These are phyloP conservation scores for Cydia amplana DNA, from an alignment of 1,140 invertebrate species.

Conservation along the genomic window DNA sequence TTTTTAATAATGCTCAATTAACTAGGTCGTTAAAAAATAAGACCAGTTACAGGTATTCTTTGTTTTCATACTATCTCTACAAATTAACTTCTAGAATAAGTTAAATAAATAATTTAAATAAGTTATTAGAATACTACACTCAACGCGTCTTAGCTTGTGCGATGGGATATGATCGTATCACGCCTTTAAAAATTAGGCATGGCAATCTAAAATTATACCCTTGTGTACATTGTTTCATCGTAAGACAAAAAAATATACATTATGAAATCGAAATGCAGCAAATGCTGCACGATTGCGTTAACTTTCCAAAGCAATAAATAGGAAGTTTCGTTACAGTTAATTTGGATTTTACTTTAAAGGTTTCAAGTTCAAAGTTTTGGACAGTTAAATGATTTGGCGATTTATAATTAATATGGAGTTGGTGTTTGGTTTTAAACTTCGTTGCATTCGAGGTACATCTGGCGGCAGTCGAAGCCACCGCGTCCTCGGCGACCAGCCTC, in stretches of 20 bases:
- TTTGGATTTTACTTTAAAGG: neutral
- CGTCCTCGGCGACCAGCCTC: slow-evolving; percentile 91
- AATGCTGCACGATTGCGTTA: slow-evolving; percentile 7
- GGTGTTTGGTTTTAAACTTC: slow-evolving; percentile 83
- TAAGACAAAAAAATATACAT: slow-evolving; percentile 10
- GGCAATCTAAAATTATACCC: slow-evolving; percentile 34
- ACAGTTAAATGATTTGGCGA: slow-evolving; percentile 20
- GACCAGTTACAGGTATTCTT: slow-evolving; percentile 21
- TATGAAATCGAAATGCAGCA: slow-evolving; percentile 14
- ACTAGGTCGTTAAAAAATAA: neutral
- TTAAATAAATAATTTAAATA: slow-evolving; percentile 78
- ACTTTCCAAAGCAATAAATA: neutral
- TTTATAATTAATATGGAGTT: slow-evolving; percentile 25
- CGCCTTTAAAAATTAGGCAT: slow-evolving; percentile 38
- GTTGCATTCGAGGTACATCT: slow-evolving; percentile 91
- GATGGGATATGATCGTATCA: slow-evolving; percentile 54
- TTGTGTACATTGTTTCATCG: slow-evolving; percentile 35
- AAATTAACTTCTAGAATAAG: slow-evolving; percentile 68
- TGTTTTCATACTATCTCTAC: slow-evolving; percentile 44
- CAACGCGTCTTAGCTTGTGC: slow-evolving; percentile 46
- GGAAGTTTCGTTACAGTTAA: neutral
- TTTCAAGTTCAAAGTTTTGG: slow-evolving; percentile 14
- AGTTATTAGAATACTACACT: slow-evolving; percentile 59
- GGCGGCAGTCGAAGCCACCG: slow-evolving; percentile 90
- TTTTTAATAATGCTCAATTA: slow-evolving; percentile 25